Evolutionary conservation across 2,888 invertebrate genomes (phyloP), one percentile per base, ranked within the genome.

Genomic region (Drosophila nigricruria): DNA sequence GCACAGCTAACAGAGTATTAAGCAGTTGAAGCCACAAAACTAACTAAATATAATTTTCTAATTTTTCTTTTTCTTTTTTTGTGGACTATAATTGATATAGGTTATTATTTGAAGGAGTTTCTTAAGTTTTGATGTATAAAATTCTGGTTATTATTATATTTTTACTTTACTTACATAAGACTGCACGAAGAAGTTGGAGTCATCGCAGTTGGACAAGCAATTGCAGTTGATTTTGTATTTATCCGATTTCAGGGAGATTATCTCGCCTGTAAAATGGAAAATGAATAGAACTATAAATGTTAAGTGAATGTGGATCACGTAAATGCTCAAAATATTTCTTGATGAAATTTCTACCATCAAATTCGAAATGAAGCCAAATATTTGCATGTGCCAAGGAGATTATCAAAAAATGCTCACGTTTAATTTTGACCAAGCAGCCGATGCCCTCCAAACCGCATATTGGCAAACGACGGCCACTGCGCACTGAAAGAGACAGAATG

Each of bases 131-230:
- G 23, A 12, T 18, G n/a, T 57, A 53, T 57, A 49, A 40, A 49
- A 42, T 61, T 54, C 50, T 40, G 57, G 20, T 63, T 77, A 50
- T 52, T 64, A 45, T 53, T 47, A 27, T 32, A 18, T 20, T 42
- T n/a, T 36, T 20, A 5, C 43, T 50, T 18, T 63, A 93, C 94
- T 93, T 91, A 95, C 95, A 88, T 94, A 93, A 16, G 94, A 94
- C 70, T 96, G 95, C 14, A 96, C 93, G 12, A 95, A 94, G 79
- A 95, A 96, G 88, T 95, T 95, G 0, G 95, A 95, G 81, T 96
- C 95, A 79, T 96, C 95, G 80, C 96, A 96, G 73, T 95, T 94
- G 14, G 95, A 94, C 62, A 94, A 92, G 84, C 96, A 96, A 36
- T 94, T 94, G 84, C 96, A 96, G 79, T 94, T 93, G 57, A 95